A percentile compares a stretch with the other conserved stretches of the same genome.
These are phyloP conservation scores for Pelvicachromis taeniatus DNA, from an alignment of 2,113 vertebrate genomes.

Conservation along the genomic window DNA sequence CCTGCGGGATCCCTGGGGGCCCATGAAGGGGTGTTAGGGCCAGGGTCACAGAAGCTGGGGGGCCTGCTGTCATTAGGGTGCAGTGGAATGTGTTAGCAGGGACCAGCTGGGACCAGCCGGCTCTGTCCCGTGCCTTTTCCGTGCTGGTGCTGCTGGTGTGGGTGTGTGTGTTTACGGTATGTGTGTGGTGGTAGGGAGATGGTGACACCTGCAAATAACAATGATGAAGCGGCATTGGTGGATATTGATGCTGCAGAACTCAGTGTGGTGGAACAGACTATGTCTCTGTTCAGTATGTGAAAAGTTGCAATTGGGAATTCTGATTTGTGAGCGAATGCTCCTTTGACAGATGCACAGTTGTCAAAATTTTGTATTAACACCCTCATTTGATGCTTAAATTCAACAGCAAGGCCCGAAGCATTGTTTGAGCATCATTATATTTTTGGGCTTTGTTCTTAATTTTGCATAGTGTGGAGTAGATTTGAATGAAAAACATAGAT, in stretches of 20 bases:
- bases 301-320: not conserved
- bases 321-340: not conserved
- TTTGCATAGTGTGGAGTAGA: not conserved
- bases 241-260: not conserved
- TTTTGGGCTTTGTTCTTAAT: not conserved
- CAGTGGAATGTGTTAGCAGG: constrained; percentile 80
- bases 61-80: constrained; percentile 79
- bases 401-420: not conserved
- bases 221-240: not conserved
- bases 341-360: not conserved
- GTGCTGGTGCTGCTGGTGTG: constrained; percentile 56
- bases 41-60: constrained; percentile 68
- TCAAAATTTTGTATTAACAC: not conserved
- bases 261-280: not conserved
- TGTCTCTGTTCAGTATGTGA: not conserved
- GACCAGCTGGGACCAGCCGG: constrained; percentile 77
- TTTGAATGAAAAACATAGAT: not conserved
- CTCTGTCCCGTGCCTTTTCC: constrained; percentile 44
- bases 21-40: constrained; percentile 76
- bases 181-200: not conserved
- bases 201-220: constrained; percentile 34
- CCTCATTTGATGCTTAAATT: not conserved
- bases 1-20: constrained; percentile 69
- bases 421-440: not conserved
- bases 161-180: not conserved